Conservation (phyloP, 2,888 invertebrate genomes). For the Ectobius pallidus region DNA sequence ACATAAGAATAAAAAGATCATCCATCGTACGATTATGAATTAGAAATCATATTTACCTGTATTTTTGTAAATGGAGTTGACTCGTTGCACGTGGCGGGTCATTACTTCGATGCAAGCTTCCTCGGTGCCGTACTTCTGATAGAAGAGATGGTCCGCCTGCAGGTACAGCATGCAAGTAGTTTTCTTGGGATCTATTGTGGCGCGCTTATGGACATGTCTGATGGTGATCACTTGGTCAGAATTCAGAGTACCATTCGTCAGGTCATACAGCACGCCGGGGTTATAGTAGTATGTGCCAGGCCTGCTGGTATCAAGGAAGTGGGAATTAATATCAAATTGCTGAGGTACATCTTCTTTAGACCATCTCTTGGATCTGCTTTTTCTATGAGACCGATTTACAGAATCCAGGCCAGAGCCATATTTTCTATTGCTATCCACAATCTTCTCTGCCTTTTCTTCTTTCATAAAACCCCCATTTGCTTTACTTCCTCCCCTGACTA, state of each 20-base stretch:
- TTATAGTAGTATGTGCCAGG: background rate
- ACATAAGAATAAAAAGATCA: too few relatives aligned
- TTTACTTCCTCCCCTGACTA: background rate
- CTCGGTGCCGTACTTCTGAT: conserved; percentile 90
- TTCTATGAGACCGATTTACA: conserved; percentile 21
- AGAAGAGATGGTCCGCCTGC: conserved; percentile 96
- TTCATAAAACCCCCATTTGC: too few relatives aligned
- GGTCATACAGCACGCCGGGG: background rate
- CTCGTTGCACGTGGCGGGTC: conserved; percentile 92
- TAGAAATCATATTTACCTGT: conserved; percentile 81
- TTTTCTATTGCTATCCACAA: background rate
- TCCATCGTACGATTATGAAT: too few relatives aligned
- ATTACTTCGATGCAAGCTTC: conserved; percentile 95
- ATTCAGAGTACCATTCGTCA: background rate
- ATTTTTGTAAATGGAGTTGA: conserved; percentile 85
- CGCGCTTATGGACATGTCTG: conserved; percentile 60
- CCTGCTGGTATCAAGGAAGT: background rate
- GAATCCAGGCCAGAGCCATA: background rate
- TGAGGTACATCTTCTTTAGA: conserved; percentile 66
- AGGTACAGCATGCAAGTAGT: conserved; percentile 94
- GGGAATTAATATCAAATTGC: background rate
- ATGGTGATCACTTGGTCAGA: background rate
- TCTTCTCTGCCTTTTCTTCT: too few relatives aligned
- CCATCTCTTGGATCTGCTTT: conserved; percentile 65
- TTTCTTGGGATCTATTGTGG: conserved; percentile 81